Evolutionary conservation across 2,797 vertebrate genomes (phyloP).

Genomic region (Acanthornis magna): DNA sequence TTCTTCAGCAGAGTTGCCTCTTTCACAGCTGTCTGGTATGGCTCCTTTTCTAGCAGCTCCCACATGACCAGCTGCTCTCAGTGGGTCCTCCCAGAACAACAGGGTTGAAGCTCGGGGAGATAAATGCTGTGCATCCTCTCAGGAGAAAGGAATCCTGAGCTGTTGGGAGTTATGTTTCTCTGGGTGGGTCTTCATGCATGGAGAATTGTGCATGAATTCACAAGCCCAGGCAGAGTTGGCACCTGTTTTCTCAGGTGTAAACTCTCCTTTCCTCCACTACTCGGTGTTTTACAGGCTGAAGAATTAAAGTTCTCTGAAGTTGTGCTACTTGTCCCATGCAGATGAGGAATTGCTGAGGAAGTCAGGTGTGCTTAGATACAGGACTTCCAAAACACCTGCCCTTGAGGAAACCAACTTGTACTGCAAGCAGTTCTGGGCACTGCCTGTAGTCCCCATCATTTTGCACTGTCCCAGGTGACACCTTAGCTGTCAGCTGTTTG

Average conservation of each 20-base stretch:
- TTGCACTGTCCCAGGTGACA: background rate
- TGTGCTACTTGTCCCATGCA: background rate
- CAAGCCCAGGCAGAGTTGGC: background rate
- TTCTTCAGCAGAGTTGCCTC: background rate
- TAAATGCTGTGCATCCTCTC: background rate
- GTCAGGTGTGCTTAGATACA: background rate
- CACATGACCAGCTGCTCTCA: background rate
- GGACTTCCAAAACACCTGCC: background rate
- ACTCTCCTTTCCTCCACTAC: background rate
- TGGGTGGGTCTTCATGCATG: accelerated
- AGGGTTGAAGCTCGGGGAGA: background rate
- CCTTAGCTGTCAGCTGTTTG: background rate
- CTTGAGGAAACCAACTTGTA: background rate
- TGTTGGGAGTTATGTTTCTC: background rate
- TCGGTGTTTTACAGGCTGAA: background rate
- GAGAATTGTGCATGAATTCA: background rate
- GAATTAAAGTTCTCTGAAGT: background rate
- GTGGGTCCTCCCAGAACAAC: background rate
- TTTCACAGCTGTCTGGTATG: background rate
- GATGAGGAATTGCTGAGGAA: background rate
- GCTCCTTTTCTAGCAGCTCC: background rate
- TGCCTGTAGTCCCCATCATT: background rate
- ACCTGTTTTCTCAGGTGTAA: background rate
- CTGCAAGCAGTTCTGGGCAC: background rate
- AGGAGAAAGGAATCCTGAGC: background rate